Evolutionary conservation across 2,797 vertebrate genomes (phyloP).

Genomic region (Paramormyrops hopkinsi): DNA sequence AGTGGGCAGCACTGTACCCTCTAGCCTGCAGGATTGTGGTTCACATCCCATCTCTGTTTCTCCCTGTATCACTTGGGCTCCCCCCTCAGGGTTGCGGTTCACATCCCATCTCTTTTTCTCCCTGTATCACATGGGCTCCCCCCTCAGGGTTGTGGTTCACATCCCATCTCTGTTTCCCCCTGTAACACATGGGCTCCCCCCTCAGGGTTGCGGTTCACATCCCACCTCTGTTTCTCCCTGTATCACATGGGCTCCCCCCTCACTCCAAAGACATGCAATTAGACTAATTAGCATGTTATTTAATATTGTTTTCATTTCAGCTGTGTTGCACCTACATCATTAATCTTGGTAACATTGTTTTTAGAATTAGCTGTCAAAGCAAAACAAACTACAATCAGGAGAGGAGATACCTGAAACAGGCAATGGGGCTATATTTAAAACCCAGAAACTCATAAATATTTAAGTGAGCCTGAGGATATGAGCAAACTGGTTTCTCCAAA

Average conservation of each 20-base stretch:
- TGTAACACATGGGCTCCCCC: too few species aligned
- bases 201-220: neutral
- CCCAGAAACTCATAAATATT: neutral
- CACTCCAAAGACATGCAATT: neutral
- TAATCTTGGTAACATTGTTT: neutral
- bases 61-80: neutral
- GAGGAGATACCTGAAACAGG: neutral
- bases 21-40: neutral
- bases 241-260: neutral
- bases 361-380: neutral
- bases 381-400: neutral
- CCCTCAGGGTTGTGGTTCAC: too few species aligned
- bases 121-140: too few species aligned
- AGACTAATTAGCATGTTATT: neutral
- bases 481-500: neutral
- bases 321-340: neutral
- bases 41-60: neutral
- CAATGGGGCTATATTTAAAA: neutral
- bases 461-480: neutral
- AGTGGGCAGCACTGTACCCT: neutral
- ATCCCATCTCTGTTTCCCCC: too few species aligned
- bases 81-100: neutral
- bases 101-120: too few species aligned
- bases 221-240: neutral
- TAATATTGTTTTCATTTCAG: neutral